Percentiles rank a stretch among this genome's conserved stretches.
Conservation (phyloP, 2,888 invertebrate species). For the Nomada ferruginata region DNA sequence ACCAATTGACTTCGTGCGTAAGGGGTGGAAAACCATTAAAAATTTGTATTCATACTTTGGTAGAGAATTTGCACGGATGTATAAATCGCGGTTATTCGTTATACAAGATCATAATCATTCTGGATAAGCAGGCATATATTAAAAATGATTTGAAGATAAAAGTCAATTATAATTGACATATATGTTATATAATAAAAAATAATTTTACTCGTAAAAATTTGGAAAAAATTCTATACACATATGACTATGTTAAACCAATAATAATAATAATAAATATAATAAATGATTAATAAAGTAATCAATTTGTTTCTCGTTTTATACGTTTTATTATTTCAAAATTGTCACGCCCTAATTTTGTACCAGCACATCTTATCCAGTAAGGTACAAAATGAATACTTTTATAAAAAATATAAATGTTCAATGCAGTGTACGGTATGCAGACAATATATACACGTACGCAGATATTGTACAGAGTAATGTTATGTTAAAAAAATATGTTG, state of each 20-base stretch:
- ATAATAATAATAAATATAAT: background rate
- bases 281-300: too few relatives aligned
- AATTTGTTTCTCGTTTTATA: too few relatives aligned
- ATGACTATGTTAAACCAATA: background rate
- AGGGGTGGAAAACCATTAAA: background rate
- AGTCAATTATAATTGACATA: too few relatives aligned
- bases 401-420: slow-evolving; percentile 80
- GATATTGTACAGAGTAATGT: slow-evolving; percentile 36
- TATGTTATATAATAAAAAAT: background rate
- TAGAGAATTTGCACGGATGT: background rate
- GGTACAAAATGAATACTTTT: slow-evolving; percentile 80
- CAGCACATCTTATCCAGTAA: slow-evolving; percentile 26
- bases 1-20: background rate
- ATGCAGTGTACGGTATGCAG: slow-evolving; percentile 38
- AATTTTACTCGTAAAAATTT: background rate
- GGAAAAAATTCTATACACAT: background rate
- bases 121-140: background rate
- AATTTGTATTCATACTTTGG: background rate
- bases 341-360: slow-evolving; percentile 37
- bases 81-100: background rate
- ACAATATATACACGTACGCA: slow-evolving; percentile 41
- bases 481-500: slow-evolving; percentile 63
- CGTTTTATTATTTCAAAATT: background rate
- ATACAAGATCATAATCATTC: background rate
- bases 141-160: background rate